These are phyloP conservation scores for Blomia tropicalis DNA, from an alignment of 2,888 invertebrate species.

Conservation along the genomic window DNA sequence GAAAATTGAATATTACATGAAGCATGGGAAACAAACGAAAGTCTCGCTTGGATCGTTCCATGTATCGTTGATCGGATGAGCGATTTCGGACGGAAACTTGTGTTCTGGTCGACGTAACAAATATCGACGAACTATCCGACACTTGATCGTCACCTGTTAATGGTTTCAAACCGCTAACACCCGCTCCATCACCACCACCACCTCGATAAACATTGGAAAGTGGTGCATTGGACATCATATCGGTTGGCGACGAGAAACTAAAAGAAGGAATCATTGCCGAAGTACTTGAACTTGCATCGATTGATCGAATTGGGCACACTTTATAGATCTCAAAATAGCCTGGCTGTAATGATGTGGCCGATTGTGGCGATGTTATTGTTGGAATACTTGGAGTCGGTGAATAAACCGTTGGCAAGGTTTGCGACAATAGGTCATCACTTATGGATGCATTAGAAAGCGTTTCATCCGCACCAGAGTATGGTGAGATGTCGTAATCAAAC, in stretches of 20 bases:
- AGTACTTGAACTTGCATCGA: slow-evolving; percentile 13
- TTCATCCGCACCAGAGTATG: slow-evolving; percentile 30
- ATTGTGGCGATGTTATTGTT: slow-evolving; percentile 24
- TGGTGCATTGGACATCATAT: slow-evolving; percentile 1
- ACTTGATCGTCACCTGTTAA: background rate
- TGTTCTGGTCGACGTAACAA: background rate
- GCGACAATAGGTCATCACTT: slow-evolving; percentile 25
- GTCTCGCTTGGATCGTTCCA: too few species aligned
- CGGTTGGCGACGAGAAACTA: slow-evolving; percentile 14
- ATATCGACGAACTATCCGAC: background rate
- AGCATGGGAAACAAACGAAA: background rate
- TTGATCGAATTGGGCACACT: slow-evolving; percentile 18
- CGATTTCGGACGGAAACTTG: background rate
- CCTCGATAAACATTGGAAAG: background rate
- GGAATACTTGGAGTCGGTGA: slow-evolving; percentile 25
- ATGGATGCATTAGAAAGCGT: slow-evolving; percentile 26
- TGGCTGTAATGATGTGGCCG: slow-evolving; percentile 24
- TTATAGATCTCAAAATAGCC: slow-evolving; percentile 25
- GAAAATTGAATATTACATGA: background rate
- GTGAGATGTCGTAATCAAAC: slow-evolving; percentile 31
- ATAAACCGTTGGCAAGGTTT: slow-evolving; percentile 25
- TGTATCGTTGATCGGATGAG: too few species aligned
- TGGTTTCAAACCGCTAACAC: too few species aligned
- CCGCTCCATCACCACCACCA: background rate
- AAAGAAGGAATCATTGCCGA: slow-evolving; percentile 20